These are phyloP conservation scores for Austrolebias charrua DNA, from an alignment of 2,797 vertebrate genomes.

Conservation along the genomic window DNA sequence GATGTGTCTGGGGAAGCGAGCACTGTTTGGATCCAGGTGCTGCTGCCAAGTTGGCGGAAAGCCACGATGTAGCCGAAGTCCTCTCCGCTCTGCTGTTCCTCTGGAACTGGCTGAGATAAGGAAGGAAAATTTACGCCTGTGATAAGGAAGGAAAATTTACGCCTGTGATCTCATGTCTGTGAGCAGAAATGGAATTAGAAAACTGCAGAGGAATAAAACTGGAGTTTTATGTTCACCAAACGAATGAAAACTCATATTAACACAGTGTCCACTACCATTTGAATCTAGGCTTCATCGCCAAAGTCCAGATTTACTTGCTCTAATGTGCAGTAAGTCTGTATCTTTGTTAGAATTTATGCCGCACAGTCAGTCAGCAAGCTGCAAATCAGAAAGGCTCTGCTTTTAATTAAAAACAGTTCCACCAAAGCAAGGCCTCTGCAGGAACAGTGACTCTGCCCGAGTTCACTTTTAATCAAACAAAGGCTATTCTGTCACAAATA, in stretches of 20 bases:
- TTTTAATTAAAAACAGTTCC: conserved; percentile 70
- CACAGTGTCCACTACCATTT: conserved; percentile 13
- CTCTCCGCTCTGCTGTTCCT: conserved; percentile 88
- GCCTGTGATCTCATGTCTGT: conserved; percentile 34
- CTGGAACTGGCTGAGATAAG: conserved; percentile 81
- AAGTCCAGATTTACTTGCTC: conserved; percentile 45
- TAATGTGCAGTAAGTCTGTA: conserved; percentile 34
- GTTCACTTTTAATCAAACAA: conserved; percentile 46
- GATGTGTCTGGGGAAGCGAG: conserved; percentile 82
- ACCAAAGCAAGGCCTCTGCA: conserved; percentile 48
- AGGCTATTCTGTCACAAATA: conserved; percentile 40
- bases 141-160: no score
- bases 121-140: conserved; percentile 30
- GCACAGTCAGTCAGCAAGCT: conserved; percentile 55
- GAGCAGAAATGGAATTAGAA: conserved; percentile 34
- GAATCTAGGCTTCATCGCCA: conserved; percentile 25
- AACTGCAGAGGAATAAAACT: conserved; percentile 2
- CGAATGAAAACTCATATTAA: background rate
- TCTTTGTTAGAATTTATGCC: conserved; percentile 67
- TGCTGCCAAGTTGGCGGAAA: conserved; percentile 81
- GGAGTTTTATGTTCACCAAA: conserved; percentile 20
- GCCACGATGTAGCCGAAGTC: conserved; percentile 87
- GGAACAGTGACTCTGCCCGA: conserved; percentile 50
- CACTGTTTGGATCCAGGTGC: conserved; percentile 83
- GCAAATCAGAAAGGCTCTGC: conserved; percentile 59